phyloP scores from a whole-genome alignment of 2,113 vertebrate species.

The Octodon degus region DNA sequence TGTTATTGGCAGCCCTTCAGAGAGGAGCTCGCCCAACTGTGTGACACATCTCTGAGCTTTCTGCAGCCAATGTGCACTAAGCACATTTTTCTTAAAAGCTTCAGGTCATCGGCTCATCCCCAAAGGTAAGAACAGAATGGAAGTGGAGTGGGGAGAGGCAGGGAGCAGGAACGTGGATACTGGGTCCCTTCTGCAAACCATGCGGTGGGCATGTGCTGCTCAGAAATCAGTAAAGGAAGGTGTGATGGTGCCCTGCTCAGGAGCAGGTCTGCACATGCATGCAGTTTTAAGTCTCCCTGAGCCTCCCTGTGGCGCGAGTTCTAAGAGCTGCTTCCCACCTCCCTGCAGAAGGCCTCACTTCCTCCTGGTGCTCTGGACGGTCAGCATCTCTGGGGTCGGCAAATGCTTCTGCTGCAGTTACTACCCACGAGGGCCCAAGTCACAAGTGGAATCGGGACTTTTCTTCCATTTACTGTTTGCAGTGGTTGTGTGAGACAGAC shows the following conservation, averaged over 20 bases:
- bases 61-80: not conserved
- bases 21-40: not conserved
- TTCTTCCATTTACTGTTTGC: not conserved
- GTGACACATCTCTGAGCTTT: not conserved
- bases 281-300: not conserved
- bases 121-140: not conserved
- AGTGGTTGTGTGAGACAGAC: not conserved
- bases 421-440: no score
- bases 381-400: not conserved
- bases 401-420: not conserved
- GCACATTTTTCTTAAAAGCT: not conserved
- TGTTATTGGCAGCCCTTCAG: not conserved
- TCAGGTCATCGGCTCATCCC: not conserved
- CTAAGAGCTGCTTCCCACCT: no score
- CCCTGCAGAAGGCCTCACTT: not conserved
- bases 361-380: not conserved
- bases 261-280: accelerated
- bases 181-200: not conserved
- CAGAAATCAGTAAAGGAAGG: not conserved
- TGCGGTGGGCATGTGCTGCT: accelerated
- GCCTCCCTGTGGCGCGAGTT: accelerated
- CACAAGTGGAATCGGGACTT: accelerated
- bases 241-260: accelerated
- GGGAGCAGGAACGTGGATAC: not conserved
- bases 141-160: accelerated